A percentile compares a stretch with the other conserved stretches of the same genome.
Evolutionary conservation across 2,888 invertebrate genomes (phyloP).

Genomic region (Nycteola revayana): DNA sequence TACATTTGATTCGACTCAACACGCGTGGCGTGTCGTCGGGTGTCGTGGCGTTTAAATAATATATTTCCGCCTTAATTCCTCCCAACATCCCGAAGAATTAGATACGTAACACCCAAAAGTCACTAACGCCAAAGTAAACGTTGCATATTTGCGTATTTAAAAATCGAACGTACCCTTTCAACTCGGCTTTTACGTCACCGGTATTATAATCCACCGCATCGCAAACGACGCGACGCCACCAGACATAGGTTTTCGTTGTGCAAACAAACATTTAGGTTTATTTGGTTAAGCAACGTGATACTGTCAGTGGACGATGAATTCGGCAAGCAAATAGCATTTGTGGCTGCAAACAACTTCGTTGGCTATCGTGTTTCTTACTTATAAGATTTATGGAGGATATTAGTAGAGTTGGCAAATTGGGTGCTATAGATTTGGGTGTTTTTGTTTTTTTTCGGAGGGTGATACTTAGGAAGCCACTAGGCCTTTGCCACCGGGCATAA

Average conservation of each 20-base stretch:
- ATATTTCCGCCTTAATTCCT: too few relatives aligned
- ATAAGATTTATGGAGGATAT: slow-evolving; percentile 10
- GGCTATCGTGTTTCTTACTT: slow-evolving; percentile 66
- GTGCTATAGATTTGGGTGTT: neutral
- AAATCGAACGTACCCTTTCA: too few relatives aligned
- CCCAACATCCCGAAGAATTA: too few relatives aligned
- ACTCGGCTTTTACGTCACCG: too few relatives aligned
- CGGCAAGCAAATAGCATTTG: slow-evolving; percentile 76
- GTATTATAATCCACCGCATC: slow-evolving; percentile 44
- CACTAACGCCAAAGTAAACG: neutral
- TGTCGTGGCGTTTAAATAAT: too few relatives aligned
- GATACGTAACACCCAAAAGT: neutral
- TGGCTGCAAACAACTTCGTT: slow-evolving; percentile 64
- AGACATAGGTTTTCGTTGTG: slow-evolving; percentile 62
- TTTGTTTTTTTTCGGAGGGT: too few relatives aligned
- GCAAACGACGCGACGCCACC: slow-evolving; percentile 62
- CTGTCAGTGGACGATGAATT: slow-evolving; percentile 70
- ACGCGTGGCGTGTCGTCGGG: too few relatives aligned
- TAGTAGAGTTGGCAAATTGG: neutral
- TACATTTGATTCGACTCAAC: too few relatives aligned
- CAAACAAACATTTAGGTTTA: slow-evolving; percentile 69
- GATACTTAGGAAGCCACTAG: too few relatives aligned
- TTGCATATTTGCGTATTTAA: too few relatives aligned
- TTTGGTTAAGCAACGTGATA: slow-evolving; percentile 70
- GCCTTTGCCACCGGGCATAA: too few relatives aligned